Base-by-base conservation (phyloP, 2,888 invertebrate genomes). In the Notodonta dromedarius region DNA sequence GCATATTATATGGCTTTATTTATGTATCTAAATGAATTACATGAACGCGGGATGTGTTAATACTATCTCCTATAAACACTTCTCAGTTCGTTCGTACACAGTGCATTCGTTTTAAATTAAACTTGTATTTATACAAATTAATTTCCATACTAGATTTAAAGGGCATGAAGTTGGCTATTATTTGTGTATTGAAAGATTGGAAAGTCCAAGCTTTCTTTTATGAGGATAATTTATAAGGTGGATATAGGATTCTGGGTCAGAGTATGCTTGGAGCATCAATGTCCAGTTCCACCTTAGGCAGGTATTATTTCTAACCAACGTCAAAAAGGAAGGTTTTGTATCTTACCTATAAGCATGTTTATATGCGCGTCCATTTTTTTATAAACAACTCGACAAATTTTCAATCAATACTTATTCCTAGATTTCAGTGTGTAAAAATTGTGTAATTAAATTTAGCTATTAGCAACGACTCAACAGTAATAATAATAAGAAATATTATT, bases 1-100 rank as follows among this genome's bases (percentile, higher is more conserved):
- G 67, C 64, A 57, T 54, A 44, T 44, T 60, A 66, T 64, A 78
- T 71, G 69, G 63, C 74, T 82, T 63, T 79, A 77, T 74, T 71
- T 67, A 71, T 54, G 24, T 52, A 32, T 12, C 24, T 52, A 24
- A 51, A 51, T 52, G 24, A 24, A 52, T 35, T 9, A 50, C 16
- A 50, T 50, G 8, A 16, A 16, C 50, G 50, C 9, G 50, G 50
- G 16, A 50, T 50, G 50, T 50, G 7, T 50, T 50, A 50, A 50
- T 50, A 16, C 7, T 50, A 16, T 50, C 16, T 16, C 50, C 50
- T 14, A 50, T 50, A 50, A 50, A 50, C 16, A 16, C 50, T 5
- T 7, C 16, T 9, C 50, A 16, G 16, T 16, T 16, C 16, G 50
- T 16, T 50, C 9, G 16, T 16, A 16, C 9, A 50, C 4, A 11